phyloP scores from a whole-genome alignment of 2,888 invertebrate genomes.

The Parapristionchus giblindavisi region DNA sequence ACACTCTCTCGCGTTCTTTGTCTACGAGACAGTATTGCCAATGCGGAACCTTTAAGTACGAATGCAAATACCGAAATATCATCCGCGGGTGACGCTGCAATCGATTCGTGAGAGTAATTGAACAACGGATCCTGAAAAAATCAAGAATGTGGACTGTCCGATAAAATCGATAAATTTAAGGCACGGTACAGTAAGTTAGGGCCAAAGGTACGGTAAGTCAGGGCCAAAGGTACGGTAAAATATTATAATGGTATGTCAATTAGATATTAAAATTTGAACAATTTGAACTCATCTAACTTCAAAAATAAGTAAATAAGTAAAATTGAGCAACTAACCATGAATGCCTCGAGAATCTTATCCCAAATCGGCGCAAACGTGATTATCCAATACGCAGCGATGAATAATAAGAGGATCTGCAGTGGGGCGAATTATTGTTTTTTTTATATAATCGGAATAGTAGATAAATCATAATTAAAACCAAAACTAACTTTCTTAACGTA shows the following conservation, averaged over 20 bases:
- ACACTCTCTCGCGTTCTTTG: neutral
- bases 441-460: no score
- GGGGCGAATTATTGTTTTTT: no score
- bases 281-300: neutral
- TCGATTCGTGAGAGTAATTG: constrained; percentile 10
- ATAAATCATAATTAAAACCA: no score
- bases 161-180: no score
- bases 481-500: no score
- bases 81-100: neutral
- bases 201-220: no score
- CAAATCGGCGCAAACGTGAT: neutral
- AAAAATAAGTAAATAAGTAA: neutral
- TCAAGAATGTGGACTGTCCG: no score
- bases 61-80: neutral
- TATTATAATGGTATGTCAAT: no score
- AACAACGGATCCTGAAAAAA: neutral
- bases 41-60: neutral
- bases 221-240: no score
- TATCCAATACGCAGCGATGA: neutral
- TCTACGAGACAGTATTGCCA: neutral
- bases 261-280: neutral
- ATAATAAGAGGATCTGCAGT: neutral
- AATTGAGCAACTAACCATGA: neutral
- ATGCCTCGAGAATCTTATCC: constrained; percentile 1
- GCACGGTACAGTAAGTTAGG: no score